These are phyloP conservation scores for Kuschelorhynchus macadamiae DNA, from an alignment of 2,888 invertebrate species.

Conservation along the genomic window DNA sequence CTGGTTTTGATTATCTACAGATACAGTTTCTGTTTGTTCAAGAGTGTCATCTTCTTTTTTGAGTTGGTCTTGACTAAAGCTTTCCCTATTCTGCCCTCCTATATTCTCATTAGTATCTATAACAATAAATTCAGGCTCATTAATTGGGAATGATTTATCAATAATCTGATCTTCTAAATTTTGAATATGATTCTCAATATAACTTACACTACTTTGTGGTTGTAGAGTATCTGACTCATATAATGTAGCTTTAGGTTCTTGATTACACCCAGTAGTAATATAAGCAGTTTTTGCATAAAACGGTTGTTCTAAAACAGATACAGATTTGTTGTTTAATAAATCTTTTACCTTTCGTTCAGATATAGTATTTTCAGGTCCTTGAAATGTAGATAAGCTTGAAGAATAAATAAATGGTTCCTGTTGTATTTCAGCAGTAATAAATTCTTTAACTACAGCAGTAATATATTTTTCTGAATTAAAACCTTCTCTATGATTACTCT, in stretches of 20 bases:
- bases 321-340: no score
- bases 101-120: neutral
- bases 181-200: constrained; percentile 13
- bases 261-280: no score
- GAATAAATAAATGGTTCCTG: no score
- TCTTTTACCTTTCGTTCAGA: no score
- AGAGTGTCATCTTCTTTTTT: neutral
- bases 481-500: neutral
- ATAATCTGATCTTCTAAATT: constrained; percentile 17
- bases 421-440: neutral
- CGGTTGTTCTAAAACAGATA: no score
- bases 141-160: constrained; percentile 9
- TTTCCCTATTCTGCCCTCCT: neutral
- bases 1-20: neutral
- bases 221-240: no score
- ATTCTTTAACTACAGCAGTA: constrained; percentile 18
- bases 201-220: neutral
- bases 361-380: no score
- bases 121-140: neutral
- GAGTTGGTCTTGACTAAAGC: neutral
- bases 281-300: no score
- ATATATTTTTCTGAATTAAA: neutral
- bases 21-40: neutral
- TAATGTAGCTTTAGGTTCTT: no score
- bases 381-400: no score